Percentiles rank a stretch among this genome's conserved stretches.
These are phyloP conservation scores for Aleiodes testaceus DNA, from an alignment of 2,888 invertebrate genomes.

Conservation along the genomic window DNA sequence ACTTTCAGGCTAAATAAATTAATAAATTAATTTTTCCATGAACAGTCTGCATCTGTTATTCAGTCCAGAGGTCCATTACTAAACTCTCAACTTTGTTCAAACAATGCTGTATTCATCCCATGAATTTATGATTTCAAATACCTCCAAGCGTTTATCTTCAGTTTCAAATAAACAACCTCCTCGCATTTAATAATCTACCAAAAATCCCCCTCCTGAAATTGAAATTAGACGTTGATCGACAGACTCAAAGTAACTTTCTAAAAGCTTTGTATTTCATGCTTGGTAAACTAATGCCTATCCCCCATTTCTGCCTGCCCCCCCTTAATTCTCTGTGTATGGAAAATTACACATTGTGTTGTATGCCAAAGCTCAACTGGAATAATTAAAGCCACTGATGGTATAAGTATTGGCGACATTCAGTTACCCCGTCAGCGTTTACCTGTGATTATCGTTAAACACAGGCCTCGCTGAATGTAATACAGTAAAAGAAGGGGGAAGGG, in stretches of 20 bases:
- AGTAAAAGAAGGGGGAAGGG: constrained; percentile 23
- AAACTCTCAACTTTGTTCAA: too few species aligned
- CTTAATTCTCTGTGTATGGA: background rate
- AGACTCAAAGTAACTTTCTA: constrained; percentile 14
- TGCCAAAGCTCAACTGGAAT: constrained; percentile 20
- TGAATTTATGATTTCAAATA: constrained; percentile 1
- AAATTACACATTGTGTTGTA: constrained; percentile 15
- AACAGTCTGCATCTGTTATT: too few species aligned
- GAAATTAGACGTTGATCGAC: constrained; percentile 28
- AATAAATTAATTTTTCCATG: too few species aligned
- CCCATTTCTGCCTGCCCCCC: too few species aligned
- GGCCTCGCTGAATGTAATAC: constrained; percentile 24
- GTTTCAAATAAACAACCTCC: background rate
- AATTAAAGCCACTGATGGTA: constrained; percentile 40
- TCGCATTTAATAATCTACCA: background rate
- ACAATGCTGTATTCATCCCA: too few species aligned
- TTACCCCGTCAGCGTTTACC: constrained; percentile 41
- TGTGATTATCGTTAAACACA: constrained; percentile 41
- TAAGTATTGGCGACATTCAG: constrained; percentile 42
- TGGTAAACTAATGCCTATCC: constrained; percentile 11
- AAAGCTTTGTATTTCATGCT: constrained; percentile 30
- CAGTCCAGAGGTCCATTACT: too few species aligned
- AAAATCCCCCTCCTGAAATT: constrained; percentile 4
- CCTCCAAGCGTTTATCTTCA: constrained; percentile 1
- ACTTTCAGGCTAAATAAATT: too few species aligned